These are phyloP conservation scores for Linyphia triangularis DNA, from an alignment of 2,888 invertebrate species.

Conservation along the genomic window DNA sequence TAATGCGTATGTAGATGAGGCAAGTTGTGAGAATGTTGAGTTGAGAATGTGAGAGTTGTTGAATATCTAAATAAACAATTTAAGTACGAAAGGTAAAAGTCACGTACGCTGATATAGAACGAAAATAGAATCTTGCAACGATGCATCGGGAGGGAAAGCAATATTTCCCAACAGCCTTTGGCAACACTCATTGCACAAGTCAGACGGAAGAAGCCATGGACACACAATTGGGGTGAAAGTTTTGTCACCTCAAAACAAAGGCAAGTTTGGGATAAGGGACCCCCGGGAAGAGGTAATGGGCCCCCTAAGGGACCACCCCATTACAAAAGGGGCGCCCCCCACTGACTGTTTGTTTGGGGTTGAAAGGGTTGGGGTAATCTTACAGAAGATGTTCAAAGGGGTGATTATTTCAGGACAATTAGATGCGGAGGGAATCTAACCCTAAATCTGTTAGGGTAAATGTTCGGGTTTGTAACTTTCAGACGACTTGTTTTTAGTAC, in stretches of 20 bases:
- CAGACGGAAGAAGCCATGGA: background rate
- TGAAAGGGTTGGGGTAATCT: conserved; percentile 41
- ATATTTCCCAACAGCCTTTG: conserved; percentile 22
- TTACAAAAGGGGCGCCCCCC: conserved; percentile 5
- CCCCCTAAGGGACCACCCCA: conserved; percentile 17
- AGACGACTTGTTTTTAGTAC: no score
- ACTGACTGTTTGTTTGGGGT: conserved; percentile 6
- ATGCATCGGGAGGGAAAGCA: background rate
- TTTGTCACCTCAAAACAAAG: conserved; percentile 66
- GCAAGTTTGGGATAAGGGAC: background rate
- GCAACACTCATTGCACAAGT: conserved; percentile 25
- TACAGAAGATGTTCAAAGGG: conserved; percentile 13
- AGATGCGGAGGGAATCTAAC: conserved; percentile 2
- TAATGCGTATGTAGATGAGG: no score
- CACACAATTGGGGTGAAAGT: conserved; percentile 20
- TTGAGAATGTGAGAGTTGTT: no score
- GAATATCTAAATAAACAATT: no score
- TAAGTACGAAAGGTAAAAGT: no score
- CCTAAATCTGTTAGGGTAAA: background rate
- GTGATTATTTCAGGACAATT: conserved; percentile 54
- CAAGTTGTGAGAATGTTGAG: no score
- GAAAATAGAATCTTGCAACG: background rate
- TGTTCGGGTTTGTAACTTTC: no score
- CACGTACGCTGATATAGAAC: background rate
- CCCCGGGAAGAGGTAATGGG: conserved; percentile 38